These are phyloP conservation scores for Pocota personata DNA, from an alignment of 2,888 invertebrate genomes.

Conservation along the genomic window DNA sequence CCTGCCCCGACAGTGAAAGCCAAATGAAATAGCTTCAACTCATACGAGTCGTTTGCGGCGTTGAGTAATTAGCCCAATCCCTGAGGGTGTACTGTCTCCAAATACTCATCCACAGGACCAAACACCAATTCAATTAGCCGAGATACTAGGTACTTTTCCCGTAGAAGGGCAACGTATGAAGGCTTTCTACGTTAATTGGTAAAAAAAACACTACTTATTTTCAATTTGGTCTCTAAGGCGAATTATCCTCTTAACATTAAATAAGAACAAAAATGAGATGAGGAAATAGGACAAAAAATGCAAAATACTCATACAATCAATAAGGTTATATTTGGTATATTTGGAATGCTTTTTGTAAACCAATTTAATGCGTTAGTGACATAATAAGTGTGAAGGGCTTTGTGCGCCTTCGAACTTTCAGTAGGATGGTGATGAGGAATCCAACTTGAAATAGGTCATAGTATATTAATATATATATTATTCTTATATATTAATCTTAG, in stretches of 20 bases:
- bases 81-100: slow-evolving; percentile 1
- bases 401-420: no score
- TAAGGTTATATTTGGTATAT: not conserved
- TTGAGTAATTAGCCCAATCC: slow-evolving; percentile 38
- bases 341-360: not conserved
- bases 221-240: slow-evolving; percentile 5
- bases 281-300: not conserved
- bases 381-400: no score
- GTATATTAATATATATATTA: no score
- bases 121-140: slow-evolving; percentile 27
- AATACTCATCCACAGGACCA: slow-evolving; percentile 25
- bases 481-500: no score
- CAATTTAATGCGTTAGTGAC: no score
- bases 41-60: not conserved
- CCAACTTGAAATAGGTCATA: no score
- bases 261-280: not conserved
- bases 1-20: not conserved
- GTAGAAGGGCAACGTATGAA: not conserved
- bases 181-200: slow-evolving; percentile 44
- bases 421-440: no score
- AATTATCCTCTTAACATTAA: not conserved
- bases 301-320: not conserved
- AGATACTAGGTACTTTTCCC: slow-evolving; percentile 9
- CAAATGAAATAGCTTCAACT: not conserved
- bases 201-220: not conserved